Base-by-base conservation (phyloP, 2,888 invertebrate genomes). In the Brachypterus glaber region DNA sequence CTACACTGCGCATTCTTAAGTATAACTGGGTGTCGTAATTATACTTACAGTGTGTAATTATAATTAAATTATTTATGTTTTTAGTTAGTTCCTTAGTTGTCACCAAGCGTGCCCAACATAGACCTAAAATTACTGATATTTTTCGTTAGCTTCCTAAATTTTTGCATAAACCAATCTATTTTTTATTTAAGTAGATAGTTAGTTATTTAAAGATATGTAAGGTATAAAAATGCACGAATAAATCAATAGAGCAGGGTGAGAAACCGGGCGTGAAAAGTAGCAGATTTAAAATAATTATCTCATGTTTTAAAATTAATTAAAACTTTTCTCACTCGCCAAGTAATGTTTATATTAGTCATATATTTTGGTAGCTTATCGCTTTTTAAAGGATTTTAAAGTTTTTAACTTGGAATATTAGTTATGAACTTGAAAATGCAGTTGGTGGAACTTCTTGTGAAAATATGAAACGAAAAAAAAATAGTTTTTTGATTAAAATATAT, bases 311-410 rank as follows among this genome's bases (percentile, higher is more conserved):
- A 26, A 45, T 35, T 42, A 42, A 45, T 43, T 45, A 42, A 40
- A 43, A 43, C 37, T 41, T 40, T 27, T 18, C 16, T 24, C 30
- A 15, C 30, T 24, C 30, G 15, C 30, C 11, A 30, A 29, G 16
- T 17, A 41, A 37, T 37, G 39, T 43, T 41, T 37, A 39, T 40
- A 44, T 45, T 40, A 37, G 40, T 31, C 36, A 40, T 43, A 48
- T 42, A 42, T 45, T 45, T 46, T 34, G 37, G 26, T 5, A 38
- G 43, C 40, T 45, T 44, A 46, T 48, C 46, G 43, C 41, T 41
- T 43, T 42, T 40, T 35, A 34, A 37, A 43, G 39, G 38, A 42
- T 45, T 43, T 34, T 14, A 43, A 49, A 49, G 44, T 47, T 49
- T 46, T 44, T 46, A 44, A 40, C 42, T 44, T 43, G 39, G 42